phyloP scores from a whole-genome alignment of 2,797 vertebrate genomes.

The Malacoctenus gilli region DNA sequence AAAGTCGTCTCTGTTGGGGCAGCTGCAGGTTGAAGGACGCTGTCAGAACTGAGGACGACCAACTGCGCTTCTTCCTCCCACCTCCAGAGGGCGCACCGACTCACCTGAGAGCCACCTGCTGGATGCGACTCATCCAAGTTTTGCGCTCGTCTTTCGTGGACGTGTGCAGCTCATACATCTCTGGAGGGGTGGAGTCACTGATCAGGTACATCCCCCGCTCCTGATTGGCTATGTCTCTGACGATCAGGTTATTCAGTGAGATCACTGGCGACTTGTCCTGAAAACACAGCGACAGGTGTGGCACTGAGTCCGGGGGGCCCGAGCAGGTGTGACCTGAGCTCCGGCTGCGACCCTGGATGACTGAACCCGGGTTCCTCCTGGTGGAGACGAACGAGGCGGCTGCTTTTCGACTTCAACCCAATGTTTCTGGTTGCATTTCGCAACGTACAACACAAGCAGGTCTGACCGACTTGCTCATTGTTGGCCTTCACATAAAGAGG shows the following conservation, averaged over 20 bases:
- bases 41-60: background rate
- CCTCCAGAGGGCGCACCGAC: background rate
- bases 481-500: too few relatives aligned
- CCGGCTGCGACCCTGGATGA: too few relatives aligned
- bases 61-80: background rate
- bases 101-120: conserved; percentile 84
- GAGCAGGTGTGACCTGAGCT: too few relatives aligned
- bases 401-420: too few relatives aligned
- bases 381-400: too few relatives aligned
- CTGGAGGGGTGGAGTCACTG: conserved; percentile 84
- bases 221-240: conserved; percentile 95
- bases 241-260: conserved; percentile 88
- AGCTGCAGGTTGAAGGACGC: conserved; percentile 70
- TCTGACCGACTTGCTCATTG: too few relatives aligned
- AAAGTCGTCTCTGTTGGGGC: conserved; percentile 90
- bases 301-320: too few relatives aligned
- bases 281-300: too few relatives aligned
- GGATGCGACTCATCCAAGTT: conserved; percentile 90
- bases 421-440: too few relatives aligned
- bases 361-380: too few relatives aligned
- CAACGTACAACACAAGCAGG: too few relatives aligned
- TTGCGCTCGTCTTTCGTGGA: conserved; percentile 87
- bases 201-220: conserved; percentile 95
- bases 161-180: conserved; percentile 93
- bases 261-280: conserved; percentile 92